A percentile compares a stretch with the other conserved stretches of the same genome.
These are phyloP conservation scores for Philonicus albiceps DNA, from an alignment of 2,888 invertebrate genomes.

Conservation along the genomic window DNA sequence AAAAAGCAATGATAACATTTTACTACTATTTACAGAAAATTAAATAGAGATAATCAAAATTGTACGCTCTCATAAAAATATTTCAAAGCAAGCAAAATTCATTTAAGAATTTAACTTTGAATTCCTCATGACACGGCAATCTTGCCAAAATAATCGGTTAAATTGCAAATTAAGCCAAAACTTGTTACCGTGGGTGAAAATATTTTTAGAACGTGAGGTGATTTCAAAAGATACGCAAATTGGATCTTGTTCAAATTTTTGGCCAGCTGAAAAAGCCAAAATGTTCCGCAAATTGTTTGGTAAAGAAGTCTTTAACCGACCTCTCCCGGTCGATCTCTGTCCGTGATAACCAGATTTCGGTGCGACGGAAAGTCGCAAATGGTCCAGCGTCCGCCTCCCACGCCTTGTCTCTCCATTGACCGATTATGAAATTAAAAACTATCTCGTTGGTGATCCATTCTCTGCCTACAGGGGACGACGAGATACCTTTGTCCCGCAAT, in stretches of 20 bases:
- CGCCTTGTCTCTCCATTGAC: neutral
- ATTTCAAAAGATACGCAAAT: neutral
- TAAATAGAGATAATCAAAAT: neutral
- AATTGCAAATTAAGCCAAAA: neutral
- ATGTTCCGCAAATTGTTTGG: neutral
- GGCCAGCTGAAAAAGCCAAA: neutral
- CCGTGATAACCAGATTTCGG: neutral
- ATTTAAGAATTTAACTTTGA: neutral
- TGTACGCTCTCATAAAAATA: neutral
- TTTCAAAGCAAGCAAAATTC: neutral
- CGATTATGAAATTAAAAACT: neutral
- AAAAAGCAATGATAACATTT: neutral
- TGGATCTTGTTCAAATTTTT: neutral
- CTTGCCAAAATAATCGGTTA: neutral
- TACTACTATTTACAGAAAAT: neutral
- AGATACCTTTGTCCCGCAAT: neutral
- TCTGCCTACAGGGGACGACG: neutral
- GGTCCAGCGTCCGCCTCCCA: neutral
- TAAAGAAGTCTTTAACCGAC: neutral
- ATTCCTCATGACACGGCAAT: neutral
- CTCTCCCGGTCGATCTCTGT: neutral
- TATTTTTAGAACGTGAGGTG: neutral
- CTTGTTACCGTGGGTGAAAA: neutral
- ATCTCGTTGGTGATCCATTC: neutral
- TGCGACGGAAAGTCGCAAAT: neutral